Evolutionary conservation across 2,797 vertebrate species (phyloP).

Genomic region (Bufotes viridis): DNA sequence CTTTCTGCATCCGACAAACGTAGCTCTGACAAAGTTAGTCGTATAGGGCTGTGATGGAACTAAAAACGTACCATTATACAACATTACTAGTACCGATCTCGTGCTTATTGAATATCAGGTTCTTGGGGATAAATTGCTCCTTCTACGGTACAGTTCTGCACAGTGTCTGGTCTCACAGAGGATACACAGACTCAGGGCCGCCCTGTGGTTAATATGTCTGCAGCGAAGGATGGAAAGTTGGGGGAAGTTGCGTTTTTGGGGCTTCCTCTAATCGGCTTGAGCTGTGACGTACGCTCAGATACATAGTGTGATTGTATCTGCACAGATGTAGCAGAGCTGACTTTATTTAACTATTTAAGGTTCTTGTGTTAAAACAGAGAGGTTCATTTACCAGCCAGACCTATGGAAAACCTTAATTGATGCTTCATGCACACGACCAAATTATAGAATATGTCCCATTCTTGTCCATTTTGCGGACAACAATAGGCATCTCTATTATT

Average conservation of each 20-base stretch:
- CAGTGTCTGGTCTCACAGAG: not conserved
- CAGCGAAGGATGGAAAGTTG: not conserved
- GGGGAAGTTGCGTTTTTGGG: conserved; percentile 38
- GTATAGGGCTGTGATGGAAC: not conserved
- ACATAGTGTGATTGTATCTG: not conserved
- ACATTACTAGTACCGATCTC: not conserved
- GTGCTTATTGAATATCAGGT: not conserved
- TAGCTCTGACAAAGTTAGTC: too few relatives aligned
- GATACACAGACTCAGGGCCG: not conserved
- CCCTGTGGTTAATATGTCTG: not conserved
- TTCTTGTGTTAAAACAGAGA: not conserved
- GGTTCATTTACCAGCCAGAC: not conserved
- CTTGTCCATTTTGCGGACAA: too few relatives aligned
- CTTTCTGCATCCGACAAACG: too few relatives aligned
- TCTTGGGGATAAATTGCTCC: not conserved
- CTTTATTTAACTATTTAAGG: not conserved
- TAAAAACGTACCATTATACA: not conserved
- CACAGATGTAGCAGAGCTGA: not conserved
- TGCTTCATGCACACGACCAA: too few relatives aligned
- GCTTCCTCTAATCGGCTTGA: conserved; percentile 24
- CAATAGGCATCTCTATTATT: too few relatives aligned
- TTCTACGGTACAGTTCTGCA: not conserved
- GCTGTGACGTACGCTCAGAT: not conserved
- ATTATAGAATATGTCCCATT: too few relatives aligned
- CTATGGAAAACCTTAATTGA: not conserved